Evolutionary conservation across 1,140 invertebrate species (phyloP), one percentile per base, ranked within the genome.

Genomic region (Brachionus manjavacas): DNA sequence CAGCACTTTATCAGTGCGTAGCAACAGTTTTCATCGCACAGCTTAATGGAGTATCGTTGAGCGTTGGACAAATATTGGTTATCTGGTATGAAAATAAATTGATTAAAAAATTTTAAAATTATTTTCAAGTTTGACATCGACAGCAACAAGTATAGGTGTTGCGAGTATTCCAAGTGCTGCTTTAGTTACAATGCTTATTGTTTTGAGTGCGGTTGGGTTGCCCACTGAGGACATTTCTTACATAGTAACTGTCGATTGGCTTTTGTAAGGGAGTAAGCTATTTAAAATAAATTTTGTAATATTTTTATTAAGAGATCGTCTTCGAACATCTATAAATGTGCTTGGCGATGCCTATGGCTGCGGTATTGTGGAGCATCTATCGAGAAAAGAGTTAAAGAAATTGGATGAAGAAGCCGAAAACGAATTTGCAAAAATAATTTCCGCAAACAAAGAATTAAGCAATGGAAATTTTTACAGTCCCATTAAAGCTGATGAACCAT

Each of bases 81-180:
- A 94, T 98, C 70, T 96, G 94, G 94, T 95, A 89, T n/a, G 20
- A 83, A 70, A 8, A n/a, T 35, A 16, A n/a, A 70, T 31, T 41
- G 6, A 20, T 70, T 46, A 49, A 7, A 20, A 39, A 49, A 72
- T 23, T 41, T 39, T 46, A 39, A 55, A 46, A 16, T 84, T 41
- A 23, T 25, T 46, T 84, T 28, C 12, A 25, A 74, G 89, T 89
- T 93, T 97, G 85, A 60, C 83, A 25, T 94, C 95, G 3, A 81
- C 68, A 35, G 85, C 68, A 25, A 83, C 85, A 66, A 66, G 60
- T 43, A 72, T 78, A 16, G 85, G 85, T 7, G 80, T 68, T 8
- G 85, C 85, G 0, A 70, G 66, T n/a, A 74, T 84, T 35, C 83
- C 83, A 55, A 70, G 60, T 16, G 84, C 85, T 52, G 85, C 85